phyloP scores from a whole-genome alignment of 2,888 invertebrate species.

The Ecdyonurus torrentis region DNA sequence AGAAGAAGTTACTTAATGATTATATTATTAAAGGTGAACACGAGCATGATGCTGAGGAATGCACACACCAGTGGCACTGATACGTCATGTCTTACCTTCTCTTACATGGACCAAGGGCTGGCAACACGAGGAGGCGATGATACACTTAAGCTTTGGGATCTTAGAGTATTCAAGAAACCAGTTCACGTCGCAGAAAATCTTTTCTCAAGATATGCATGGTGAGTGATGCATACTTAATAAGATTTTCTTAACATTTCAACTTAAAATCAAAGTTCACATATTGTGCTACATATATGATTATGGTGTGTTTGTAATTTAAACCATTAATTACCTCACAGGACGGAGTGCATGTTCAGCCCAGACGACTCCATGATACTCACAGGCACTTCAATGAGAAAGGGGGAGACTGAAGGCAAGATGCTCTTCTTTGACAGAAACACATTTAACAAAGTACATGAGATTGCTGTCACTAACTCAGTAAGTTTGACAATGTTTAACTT shows the following conservation, averaged over 20 bases:
- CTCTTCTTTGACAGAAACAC: constrained; percentile 65
- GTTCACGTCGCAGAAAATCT: constrained; percentile 49
- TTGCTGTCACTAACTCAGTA: constrained; percentile 55
- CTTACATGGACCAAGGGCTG: constrained; percentile 64
- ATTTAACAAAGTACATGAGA: constrained; percentile 52
- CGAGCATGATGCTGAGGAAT: constrained; percentile 53
- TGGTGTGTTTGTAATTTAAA: not conserved
- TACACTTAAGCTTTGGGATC: constrained; percentile 88
- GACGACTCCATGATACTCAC: constrained; percentile 80
- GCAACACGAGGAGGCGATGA: constrained; percentile 81
- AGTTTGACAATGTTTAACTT: constrained; percentile 12
- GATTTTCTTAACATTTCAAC: no score
- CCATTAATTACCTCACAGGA: no score
- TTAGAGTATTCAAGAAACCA: constrained; percentile 64
- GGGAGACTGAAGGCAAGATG: constrained; percentile 43
- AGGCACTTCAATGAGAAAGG: constrained; percentile 61
- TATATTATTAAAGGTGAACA: constrained; percentile 42
- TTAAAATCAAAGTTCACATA: no score
- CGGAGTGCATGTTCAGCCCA: constrained; percentile 66
- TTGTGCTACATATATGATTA: no score
- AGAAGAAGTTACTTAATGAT: no score
- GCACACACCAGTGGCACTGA: constrained; percentile 69
- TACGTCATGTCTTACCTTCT: constrained; percentile 70
- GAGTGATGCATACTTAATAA: no score
- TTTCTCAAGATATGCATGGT: constrained; percentile 57